Evolutionary conservation across 2,888 invertebrate genomes (phyloP).

Genomic region (Drosophila borealis): DNA sequence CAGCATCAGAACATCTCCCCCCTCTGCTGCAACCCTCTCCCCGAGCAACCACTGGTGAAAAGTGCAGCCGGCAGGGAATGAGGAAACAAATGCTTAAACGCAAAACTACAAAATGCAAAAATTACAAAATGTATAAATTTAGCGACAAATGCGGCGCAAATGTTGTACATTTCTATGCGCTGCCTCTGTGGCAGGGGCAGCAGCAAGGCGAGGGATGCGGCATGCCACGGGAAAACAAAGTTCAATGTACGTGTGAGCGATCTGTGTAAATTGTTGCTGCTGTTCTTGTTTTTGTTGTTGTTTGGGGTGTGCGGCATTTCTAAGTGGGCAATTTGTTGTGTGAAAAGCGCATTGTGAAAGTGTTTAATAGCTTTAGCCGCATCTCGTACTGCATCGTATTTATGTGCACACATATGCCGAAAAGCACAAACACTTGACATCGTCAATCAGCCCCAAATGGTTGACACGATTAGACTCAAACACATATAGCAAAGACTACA

Average conservation of each 20-base stretch:
- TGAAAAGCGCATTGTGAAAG: constrained; percentile 65
- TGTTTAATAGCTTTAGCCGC: constrained; percentile 52
- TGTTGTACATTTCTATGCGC: constrained; percentile 39
- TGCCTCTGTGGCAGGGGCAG: not conserved
- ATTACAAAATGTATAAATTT: constrained; percentile 67
- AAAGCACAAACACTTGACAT: constrained; percentile 71
- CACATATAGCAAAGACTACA: constrained; percentile 22
- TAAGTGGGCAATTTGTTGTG: constrained; percentile 71
- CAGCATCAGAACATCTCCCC: not conserved
- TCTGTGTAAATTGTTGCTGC: constrained; percentile 28
- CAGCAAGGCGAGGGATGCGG: not conserved
- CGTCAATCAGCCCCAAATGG: constrained; percentile 72
- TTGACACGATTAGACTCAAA: constrained; percentile 33
- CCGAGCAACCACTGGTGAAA: constrained; percentile 18
- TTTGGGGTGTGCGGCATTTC: constrained; percentile 44
- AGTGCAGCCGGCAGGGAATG: constrained; percentile 62
- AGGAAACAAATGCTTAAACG: constrained; percentile 70
- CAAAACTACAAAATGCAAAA: constrained; percentile 37
- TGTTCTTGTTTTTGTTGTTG: constrained; percentile 1
- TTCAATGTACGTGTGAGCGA: constrained; percentile 70
- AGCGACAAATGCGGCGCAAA: constrained; percentile 63
- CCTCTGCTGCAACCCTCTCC: not conserved
- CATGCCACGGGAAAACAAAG: constrained; percentile 50
- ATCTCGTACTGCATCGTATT: constrained; percentile 7
- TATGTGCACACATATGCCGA: constrained; percentile 13